These are phyloP conservation scores for Colinus virginianus DNA, from an alignment of 2,113 vertebrate species.

Conservation along the genomic window DNA sequence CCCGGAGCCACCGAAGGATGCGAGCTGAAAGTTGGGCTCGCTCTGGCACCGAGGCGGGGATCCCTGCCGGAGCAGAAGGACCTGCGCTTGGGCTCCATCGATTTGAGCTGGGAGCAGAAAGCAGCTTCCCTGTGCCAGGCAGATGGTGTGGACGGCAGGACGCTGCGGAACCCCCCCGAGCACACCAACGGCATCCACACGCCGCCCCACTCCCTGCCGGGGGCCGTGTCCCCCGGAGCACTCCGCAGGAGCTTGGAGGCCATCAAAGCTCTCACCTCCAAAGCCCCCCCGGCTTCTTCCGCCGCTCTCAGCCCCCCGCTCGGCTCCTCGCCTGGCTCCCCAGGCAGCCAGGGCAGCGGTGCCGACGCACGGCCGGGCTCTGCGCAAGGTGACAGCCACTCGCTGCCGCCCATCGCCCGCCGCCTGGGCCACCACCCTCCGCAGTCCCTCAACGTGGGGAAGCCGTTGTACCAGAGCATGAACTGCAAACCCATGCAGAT, in stretches of 20 bases:
- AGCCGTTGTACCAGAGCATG: conserved; percentile 97
- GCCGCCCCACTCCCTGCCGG: conserved; percentile 84
- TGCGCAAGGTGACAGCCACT: conserved; percentile 84
- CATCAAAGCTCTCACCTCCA: conserved; percentile 86
- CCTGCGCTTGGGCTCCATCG: conserved; percentile 77
- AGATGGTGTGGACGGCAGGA: conserved; percentile 72
- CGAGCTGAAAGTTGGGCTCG: conserved; percentile 70
- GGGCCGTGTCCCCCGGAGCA: conserved; percentile 90
- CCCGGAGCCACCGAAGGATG: conserved; percentile 78
- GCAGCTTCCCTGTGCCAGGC: conserved; percentile 52
- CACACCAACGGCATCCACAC: conserved; percentile 91
- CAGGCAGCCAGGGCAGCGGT: conserved; percentile 60
- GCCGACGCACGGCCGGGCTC: conserved; percentile 59
- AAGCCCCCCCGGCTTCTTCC: conserved; percentile 72
- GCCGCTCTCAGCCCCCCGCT: conserved; percentile 74
- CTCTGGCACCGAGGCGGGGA: conserved; percentile 64
- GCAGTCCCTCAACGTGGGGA: conserved; percentile 96
- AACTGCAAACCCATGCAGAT: conserved; percentile 99
- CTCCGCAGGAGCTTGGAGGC: conserved; percentile 92
- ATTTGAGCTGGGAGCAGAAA: conserved; percentile 88
- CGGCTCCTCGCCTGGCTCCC: conserved; percentile 77
- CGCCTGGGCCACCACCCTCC: conserved; percentile 96
- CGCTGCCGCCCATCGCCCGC: conserved; percentile 93
- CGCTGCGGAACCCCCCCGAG: conserved; percentile 79
- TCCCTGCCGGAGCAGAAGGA: conserved; percentile 81